Evolutionary conservation across 2,113 vertebrate genomes (phyloP), one percentile per base, ranked within the genome.

Genomic region (Pterocles gutturalis): DNA sequence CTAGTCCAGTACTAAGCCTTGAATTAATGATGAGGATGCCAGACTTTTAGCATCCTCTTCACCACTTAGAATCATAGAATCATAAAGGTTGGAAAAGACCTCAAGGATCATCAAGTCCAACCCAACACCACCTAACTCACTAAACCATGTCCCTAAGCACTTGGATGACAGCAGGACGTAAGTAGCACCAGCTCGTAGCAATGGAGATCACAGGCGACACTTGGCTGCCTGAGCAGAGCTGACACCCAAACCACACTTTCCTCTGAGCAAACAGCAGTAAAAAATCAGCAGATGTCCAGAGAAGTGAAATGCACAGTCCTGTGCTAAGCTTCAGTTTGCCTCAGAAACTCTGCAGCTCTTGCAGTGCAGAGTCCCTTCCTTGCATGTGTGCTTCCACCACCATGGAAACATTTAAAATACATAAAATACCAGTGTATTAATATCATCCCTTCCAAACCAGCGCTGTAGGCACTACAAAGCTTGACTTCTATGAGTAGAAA

Each of bases 141-240:
- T n/a, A n/a, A n/a, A n/a, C n/a, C n/a, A n/a, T n/a, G n/a, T n/a
- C n/a, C n/a, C n/a, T n/a, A n/a, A n/a, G n/a, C n/a, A n/a, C n/a
- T 6, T 73, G 57, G 45, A n/a, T 0, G 0, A 46, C 51, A 73
- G 46, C 0, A 58, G 71, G 28, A 54, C 1, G 1, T 31, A 38
- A 76, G 49, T 7, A 69, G 66, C 62, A 87, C 4, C 55, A 72
- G 19, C 33, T 61, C 0, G 0, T 34, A 87, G 76, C 58, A 86
- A 31, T 14, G 28, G 48, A 33, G 55, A 24, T 28, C 5, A 0
- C 55, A 62, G 58, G 86, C 75, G 73, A 18, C 22, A 69, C 31
- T 82, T 34, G 38, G 38, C 83, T 88, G 67, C 22, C 21, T 61
- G 49, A 66, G n/a, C 58, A 83, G 43, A 81, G 83, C 49, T 90